phyloP scores from a whole-genome alignment of 2,113 vertebrate species.

The Dasyornis broadbenti region DNA sequence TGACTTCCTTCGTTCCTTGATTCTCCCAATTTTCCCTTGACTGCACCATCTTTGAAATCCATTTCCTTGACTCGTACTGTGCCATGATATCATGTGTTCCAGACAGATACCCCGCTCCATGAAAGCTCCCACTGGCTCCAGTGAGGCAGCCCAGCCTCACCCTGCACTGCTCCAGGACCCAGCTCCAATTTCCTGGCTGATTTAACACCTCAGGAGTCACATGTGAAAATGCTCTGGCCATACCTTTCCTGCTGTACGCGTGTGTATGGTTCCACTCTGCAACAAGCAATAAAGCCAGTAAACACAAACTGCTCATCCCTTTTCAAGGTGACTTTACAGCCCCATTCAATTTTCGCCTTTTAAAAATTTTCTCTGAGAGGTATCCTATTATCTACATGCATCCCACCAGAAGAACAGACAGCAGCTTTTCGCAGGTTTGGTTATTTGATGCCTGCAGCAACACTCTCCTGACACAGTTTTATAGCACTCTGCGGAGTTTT shows the following conservation, averaged over 20 bases:
- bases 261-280: background rate
- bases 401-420: background rate
- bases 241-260: background rate
- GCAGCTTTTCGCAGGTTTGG: background rate
- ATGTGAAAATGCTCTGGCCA: background rate
- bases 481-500: slow-evolving; percentile 4
- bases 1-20: background rate
- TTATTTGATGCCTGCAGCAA: slow-evolving; percentile 23
- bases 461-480: background rate
- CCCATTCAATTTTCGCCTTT: background rate
- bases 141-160: background rate
- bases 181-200: slow-evolving; percentile 11
- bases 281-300: background rate
- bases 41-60: background rate
- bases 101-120: background rate
- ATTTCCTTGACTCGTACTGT: background rate
- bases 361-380: background rate
- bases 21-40: background rate
- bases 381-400: background rate
- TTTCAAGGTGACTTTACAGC: background rate
- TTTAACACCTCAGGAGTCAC: background rate
- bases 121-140: background rate
- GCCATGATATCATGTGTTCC: rapidly evolving
- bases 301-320: background rate
- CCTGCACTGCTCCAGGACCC: background rate